Conservation (phyloP, 2,888 invertebrate genomes). For the Drosophila formosana region DNA sequence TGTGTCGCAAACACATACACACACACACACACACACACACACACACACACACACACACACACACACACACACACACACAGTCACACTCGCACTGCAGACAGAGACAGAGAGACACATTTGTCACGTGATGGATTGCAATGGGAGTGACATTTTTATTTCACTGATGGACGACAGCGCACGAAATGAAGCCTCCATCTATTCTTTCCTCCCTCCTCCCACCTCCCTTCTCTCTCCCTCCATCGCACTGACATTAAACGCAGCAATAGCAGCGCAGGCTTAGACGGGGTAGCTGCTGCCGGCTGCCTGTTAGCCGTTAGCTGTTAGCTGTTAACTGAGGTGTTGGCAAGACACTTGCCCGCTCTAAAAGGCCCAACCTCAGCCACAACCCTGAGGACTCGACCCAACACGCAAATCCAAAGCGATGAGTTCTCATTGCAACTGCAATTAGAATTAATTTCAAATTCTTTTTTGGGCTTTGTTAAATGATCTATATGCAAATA, state of each 20-base stretch:
- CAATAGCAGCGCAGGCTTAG: not conserved
- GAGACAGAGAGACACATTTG: conserved; percentile 76
- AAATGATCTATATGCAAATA: too few relatives aligned
- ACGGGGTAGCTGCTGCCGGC: not conserved
- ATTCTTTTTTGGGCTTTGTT: too few relatives aligned
- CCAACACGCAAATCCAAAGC: too few relatives aligned
- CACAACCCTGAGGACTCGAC: not conserved
- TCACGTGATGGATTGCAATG: conserved; percentile 85
- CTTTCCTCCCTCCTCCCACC: not conserved
- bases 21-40: conserved; percentile 8
- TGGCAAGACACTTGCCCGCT: not conserved
- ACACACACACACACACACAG: conserved; percentile 14
- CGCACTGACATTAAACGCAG: conserved; percentile 3
- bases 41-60: conserved; percentile 25
- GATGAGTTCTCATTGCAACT: too few relatives aligned
- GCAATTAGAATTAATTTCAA: too few relatives aligned
- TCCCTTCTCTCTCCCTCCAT: not conserved
- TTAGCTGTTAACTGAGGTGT: not conserved
- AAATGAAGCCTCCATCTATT: conserved; percentile 57
- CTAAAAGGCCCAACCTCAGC: not conserved
- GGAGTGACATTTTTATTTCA: conserved; percentile 85
- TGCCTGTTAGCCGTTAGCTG: too few relatives aligned
- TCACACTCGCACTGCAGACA: conserved; percentile 30
- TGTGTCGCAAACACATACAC: conserved; percentile 30
- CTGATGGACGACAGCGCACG: conserved; percentile 83